Evolutionary conservation across 2,113 vertebrate genomes (phyloP).

Genomic region (Ammospiza caudacuta): DNA sequence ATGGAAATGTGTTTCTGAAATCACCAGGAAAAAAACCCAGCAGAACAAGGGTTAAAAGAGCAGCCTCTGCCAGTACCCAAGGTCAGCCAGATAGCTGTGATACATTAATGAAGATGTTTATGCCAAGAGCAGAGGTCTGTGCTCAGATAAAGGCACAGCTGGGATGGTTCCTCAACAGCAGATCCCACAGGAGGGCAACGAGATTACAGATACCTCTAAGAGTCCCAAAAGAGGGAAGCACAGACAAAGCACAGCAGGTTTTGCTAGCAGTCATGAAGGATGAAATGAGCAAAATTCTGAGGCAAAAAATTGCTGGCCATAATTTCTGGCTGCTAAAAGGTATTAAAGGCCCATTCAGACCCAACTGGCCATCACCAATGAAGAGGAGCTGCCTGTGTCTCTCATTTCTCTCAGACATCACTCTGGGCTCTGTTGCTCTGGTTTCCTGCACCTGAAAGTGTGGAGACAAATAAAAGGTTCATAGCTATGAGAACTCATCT

Average conservation of each 20-base stretch:
- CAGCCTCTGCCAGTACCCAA: not conserved
- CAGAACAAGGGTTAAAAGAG: not conserved
- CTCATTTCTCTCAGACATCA: not conserved
- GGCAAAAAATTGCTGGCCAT: not conserved
- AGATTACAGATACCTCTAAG: not conserved
- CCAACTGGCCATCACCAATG: not conserved
- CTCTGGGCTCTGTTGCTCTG: not conserved
- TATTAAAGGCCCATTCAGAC: not conserved
- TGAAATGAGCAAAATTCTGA: not conserved
- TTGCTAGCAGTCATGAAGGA: not conserved
- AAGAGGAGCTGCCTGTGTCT: not conserved
- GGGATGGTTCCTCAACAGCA: not conserved
- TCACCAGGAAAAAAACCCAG: not conserved
- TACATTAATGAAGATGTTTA: not conserved
- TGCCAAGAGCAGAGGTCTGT: not conserved
- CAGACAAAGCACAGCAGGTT: not conserved
- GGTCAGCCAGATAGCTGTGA: not conserved
- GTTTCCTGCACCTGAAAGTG: not conserved
- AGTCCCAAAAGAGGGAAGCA: rapidly evolving
- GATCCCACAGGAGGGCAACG: not conserved
- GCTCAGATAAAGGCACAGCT: not conserved
- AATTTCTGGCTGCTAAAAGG: not conserved
- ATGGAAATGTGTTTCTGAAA: not conserved
- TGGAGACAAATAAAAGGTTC: not conserved
- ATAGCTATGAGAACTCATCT: not conserved